phyloP scores from a whole-genome alignment of 2,888 invertebrate species.

The Drosophila buzzatii region DNA sequence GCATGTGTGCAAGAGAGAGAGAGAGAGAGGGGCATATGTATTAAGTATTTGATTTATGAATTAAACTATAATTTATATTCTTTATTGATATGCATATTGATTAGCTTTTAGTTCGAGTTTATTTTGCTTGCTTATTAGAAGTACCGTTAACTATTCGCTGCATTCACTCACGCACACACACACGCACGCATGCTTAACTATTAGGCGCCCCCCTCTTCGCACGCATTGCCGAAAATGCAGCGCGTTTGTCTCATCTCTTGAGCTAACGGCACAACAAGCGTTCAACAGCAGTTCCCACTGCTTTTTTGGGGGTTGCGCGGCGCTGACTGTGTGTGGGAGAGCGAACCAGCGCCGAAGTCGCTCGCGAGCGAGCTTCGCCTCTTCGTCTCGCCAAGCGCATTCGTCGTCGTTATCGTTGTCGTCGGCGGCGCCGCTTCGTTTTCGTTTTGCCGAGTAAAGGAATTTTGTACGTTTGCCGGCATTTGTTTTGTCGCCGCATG shows the following conservation, averaged over 20 bases:
- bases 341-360: conserved; percentile 39
- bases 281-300: conserved; percentile 6
- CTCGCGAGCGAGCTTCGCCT: conserved; percentile 28
- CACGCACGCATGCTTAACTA: conserved; percentile 21
- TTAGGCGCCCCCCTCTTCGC: conserved; percentile 19
- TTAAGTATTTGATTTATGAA: neutral
- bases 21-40: neutral
- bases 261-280: conserved; percentile 14
- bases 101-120: neutral
- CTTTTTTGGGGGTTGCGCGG: conserved; percentile 72
- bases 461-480: conserved; percentile 69
- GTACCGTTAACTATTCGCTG: neutral
- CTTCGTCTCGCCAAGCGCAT: conserved; percentile 11
- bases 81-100: neutral
- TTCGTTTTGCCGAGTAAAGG: conserved; percentile 70
- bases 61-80: conserved; percentile 4
- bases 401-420: neutral
- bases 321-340: conserved; percentile 64
- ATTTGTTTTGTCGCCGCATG: conserved; percentile 56
- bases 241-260: conserved; percentile 35
- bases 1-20: conserved; percentile 1
- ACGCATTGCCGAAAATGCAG: conserved; percentile 62
- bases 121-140: neutral
- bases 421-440: conserved; percentile 20
- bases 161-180: conserved; percentile 10